phyloP scores from a whole-genome alignment of 37 sponge, comb jelly and placozoan genomes.

The Spongilla lacustris region DNA sequence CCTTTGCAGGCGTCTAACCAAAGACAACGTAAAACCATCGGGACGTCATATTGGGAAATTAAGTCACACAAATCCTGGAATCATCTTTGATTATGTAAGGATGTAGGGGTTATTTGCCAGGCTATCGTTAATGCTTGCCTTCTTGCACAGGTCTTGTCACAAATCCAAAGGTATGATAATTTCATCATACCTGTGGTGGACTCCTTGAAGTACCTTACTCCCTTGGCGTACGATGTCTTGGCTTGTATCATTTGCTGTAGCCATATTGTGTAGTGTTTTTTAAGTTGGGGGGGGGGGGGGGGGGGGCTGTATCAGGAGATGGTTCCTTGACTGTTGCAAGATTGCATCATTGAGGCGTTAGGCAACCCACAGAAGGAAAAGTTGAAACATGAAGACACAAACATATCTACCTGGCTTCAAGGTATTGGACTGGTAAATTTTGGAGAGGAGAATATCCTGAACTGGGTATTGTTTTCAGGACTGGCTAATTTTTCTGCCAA shows the following conservation, averaged over 20 bases:
- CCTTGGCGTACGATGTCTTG: constrained; percentile 86
- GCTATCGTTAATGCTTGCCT: neutral
- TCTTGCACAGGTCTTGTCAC: constrained; percentile 80
- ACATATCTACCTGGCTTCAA: constrained; percentile 94
- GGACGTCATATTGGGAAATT: constrained; percentile 95
- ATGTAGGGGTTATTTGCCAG: constrained; percentile 1
- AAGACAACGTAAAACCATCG: constrained; percentile 96
- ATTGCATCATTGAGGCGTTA: constrained; percentile 96
- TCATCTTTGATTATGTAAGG: constrained; percentile 94
- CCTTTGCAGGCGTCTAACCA: constrained; percentile 88
- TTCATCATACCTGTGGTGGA: constrained; percentile 95
- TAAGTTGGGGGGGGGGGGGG: neutral
- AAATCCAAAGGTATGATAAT: constrained; percentile 95
- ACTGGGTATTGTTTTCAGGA: constrained; percentile 54
- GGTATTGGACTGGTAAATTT: too few relatives aligned
- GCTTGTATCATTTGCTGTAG: constrained; percentile 87
- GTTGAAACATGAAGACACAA: constrained; percentile 95
- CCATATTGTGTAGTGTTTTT: neutral
- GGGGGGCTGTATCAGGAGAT: neutral
- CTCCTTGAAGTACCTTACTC: constrained; percentile 92
- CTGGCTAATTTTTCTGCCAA: constrained; percentile 91
- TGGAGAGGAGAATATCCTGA: too few relatives aligned
- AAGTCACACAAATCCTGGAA: constrained; percentile 94
- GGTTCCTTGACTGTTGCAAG: constrained; percentile 36
- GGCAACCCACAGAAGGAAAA: constrained; percentile 91